Evolutionary conservation across 1,140 invertebrate genomes (phyloP), one percentile per base, ranked within the genome.

Genomic region (Streblospio benedicti): DNA sequence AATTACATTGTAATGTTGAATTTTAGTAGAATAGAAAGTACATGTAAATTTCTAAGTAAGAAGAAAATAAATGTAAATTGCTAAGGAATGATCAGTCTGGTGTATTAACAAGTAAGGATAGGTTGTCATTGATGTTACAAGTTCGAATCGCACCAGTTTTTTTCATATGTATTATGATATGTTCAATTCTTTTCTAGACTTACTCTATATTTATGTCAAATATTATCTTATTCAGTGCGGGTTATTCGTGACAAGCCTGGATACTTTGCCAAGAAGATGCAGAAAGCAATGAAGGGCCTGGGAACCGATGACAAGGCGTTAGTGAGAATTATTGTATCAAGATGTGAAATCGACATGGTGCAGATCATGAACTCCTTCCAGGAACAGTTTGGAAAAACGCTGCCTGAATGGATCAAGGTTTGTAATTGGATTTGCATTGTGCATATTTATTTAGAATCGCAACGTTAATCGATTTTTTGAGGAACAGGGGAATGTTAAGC

Each of bases 351-450:
- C 20, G 76, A 78, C 60, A 68, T 80, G 76, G 70, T 59, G 35
- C 74, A 79, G 54, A 77, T 80, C 45, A 76, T 77, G 51, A 59
- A 63, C 2, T 68, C 65, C 25, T 78, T 71, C 60, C 62, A 79
- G 32, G 61, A 57, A 14, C 25, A 63, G 35, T 65, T 58, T 38
- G 50, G 49, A 43, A 23, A 47, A 41, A 16, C 43, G 16, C 56
- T 65, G 3, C 35, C 43, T 18, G 50, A 65, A 4, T 65, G 63
- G 63, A 62, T 65, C 41, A 63, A 65, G 43, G 63, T 61, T 35
- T 25, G 14, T 3, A 25, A 23, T 33, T 53, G n/a, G n/a, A n/a
- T n/a, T 12, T 12, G 9, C 23, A 23, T 30, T 25, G 44, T 6
- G 16, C 28, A 9, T 23, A n/a, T 12, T 6, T 18, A 9, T 50